Base-by-base conservation (phyloP, 1,140 invertebrate genomes). In the Cotesia chilonis region DNA sequence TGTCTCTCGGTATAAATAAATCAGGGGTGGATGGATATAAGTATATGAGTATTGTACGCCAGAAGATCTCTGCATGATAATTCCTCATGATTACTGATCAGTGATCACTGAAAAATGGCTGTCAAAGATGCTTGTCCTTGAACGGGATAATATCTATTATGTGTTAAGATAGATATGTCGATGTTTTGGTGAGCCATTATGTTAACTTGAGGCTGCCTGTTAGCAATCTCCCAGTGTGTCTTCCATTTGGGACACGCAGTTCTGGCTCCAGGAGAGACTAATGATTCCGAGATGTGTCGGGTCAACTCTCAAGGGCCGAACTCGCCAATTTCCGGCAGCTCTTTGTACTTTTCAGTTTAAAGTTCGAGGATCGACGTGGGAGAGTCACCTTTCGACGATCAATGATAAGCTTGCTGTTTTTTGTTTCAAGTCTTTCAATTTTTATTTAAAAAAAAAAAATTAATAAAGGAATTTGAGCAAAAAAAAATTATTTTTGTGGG, bases 41-140 rank as follows among this genome's bases (percentile, higher is more conserved):
- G 28, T 28, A 28, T 28, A 28, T 60, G 51, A 61, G 47, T 14
- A 66, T 64, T 35, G 70, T 57, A 66, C 36, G 17, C 55, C n/a
- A 9, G 67, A 66, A 84, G 84, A 86, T 86, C 78, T 71, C 76
- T 78, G 73, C 78, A 84, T 81, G 84, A 86, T 86, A 85, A 83
- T 78, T 79, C 83, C 82, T 82, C 78, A 78, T 76, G 80, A 77
- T 14, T 55, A 55, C 17, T 59, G 20, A 59, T 59, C 57, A 59
- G 80, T 81, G 83, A 85, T 86, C 83, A 85, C 81, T 85, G 84
- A 85, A 85, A 86, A 85, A 85, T 86, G 82, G 83, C 84, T 86
- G 85, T 86, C 84, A 85, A 85, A 86, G 80, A 85, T 85, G 82
- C 82, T 81, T 83, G 80, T 82, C 81, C 82, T 83, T 83, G 84